These are phyloP conservation scores for Rattus rattus DNA, from an alignment of 2,113 vertebrate species.

Conservation along the genomic window DNA sequence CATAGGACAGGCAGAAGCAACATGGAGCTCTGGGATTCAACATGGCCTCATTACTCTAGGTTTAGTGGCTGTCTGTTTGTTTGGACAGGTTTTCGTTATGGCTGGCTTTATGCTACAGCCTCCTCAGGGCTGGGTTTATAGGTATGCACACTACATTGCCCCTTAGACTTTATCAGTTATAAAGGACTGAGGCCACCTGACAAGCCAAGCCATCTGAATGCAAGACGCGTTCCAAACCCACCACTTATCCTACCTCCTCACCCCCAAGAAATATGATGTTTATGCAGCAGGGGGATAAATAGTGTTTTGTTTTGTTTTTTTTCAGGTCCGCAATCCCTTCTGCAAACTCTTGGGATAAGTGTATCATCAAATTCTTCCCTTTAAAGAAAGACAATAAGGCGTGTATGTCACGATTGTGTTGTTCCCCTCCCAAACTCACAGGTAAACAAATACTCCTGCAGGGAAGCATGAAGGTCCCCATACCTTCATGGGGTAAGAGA, in stretches of 20 bases:
- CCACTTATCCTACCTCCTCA: neutral
- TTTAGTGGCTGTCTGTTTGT: neutral
- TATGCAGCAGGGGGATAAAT: neutral
- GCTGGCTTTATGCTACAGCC: neutral
- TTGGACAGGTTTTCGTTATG: neutral
- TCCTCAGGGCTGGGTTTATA: neutral
- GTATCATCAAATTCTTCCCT: neutral
- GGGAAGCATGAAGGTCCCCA: neutral
- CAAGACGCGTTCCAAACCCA: neutral
- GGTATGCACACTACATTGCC: neutral
- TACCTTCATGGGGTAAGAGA: no score
- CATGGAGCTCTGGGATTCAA: neutral
- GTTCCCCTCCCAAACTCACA: neutral
- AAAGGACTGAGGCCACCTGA: neutral
- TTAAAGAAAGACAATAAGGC: neutral
- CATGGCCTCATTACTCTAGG: neutral
- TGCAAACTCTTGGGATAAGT: neutral
- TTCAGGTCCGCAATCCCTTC: neutral
- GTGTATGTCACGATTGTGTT: accelerated
- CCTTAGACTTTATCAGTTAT: neutral
- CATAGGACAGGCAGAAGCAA: neutral
- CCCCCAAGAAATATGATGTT: neutral
- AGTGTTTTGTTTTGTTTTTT: neutral
- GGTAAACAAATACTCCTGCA: neutral
- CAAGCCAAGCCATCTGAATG: neutral